Percentiles rank a stretch among this genome's conserved stretches.
Evolutionary conservation across 2,113 vertebrate genomes (phyloP).

Genomic region (Egretta garzetta): DNA sequence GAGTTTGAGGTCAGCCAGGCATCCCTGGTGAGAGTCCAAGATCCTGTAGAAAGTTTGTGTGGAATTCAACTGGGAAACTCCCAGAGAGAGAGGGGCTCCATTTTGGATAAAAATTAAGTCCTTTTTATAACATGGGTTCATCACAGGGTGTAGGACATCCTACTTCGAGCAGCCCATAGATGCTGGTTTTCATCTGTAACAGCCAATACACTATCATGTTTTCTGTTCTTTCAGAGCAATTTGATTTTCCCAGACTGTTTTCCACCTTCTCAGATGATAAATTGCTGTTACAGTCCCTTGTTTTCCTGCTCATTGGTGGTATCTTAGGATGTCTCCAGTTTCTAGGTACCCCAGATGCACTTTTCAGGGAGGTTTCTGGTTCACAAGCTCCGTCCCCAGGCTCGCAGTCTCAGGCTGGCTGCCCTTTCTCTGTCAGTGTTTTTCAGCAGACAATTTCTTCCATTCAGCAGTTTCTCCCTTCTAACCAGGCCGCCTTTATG

Average conservation of each 20-base stretch:
- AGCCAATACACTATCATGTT: background rate
- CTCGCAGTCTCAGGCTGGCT: background rate
- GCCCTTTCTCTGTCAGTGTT: background rate
- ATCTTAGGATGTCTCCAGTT: background rate
- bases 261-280: background rate
- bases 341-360: background rate
- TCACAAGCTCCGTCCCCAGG: background rate
- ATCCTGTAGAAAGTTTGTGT: background rate
- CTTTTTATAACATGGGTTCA: fast-evolving
- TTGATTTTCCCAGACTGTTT: background rate
- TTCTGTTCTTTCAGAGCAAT: background rate
- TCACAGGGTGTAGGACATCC: background rate
- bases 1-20: background rate
- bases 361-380: background rate
- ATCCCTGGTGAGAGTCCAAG: background rate
- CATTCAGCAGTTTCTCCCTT: background rate
- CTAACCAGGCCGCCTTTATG: background rate
- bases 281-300: background rate
- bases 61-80: fast-evolving
- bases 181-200: background rate
- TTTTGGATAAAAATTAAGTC: background rate
- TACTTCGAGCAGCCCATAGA: background rate
- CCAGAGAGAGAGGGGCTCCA: background rate
- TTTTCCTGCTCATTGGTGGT: background rate
- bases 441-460: background rate